Percentiles rank a stretch among this genome's conserved stretches.
Evolutionary conservation across 35 echinoderm and acorn worm genomes (phyloP).

Genomic region (Heliocidaris tuberculata): DNA sequence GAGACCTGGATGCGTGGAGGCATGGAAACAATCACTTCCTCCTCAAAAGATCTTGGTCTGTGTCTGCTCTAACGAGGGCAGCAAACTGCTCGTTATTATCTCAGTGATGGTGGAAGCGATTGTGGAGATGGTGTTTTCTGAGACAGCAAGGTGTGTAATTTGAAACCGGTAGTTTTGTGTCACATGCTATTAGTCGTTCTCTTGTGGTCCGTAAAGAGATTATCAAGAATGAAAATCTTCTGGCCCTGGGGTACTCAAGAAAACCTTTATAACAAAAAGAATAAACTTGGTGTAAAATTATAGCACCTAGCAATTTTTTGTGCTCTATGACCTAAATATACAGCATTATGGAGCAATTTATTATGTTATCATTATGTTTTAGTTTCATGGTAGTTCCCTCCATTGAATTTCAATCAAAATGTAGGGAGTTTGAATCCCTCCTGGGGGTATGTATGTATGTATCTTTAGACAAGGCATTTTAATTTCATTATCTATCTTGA

Average conservation of each 20-base stretch:
- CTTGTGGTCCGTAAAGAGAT: background rate
- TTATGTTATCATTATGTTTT: background rate
- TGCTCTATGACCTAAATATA: background rate
- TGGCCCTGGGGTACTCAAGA: background rate
- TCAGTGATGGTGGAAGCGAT: background rate
- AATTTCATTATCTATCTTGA: background rate
- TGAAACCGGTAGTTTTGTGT: conserved; percentile 16
- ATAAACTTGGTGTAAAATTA: background rate
- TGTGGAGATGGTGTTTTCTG: background rate
- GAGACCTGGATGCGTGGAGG: background rate
- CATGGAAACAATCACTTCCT: background rate
- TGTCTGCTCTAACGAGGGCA: conserved; percentile 13
- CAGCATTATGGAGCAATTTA: background rate
- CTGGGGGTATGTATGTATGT: too few relatives aligned
- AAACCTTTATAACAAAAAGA: background rate
- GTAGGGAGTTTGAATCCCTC: background rate
- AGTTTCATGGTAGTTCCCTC: too few relatives aligned
- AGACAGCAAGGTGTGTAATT: background rate
- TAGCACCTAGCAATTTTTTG: background rate
- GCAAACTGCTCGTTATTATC: background rate
- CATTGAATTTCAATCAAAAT: background rate
- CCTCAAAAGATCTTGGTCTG: background rate
- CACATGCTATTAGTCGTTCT: background rate
- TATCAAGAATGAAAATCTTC: background rate
- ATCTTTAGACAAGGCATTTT: background rate